A percentile compares a stretch with the other conserved stretches of the same genome.
Conservation (phyloP, 2,113 vertebrate species). For the Rana temporaria region DNA sequence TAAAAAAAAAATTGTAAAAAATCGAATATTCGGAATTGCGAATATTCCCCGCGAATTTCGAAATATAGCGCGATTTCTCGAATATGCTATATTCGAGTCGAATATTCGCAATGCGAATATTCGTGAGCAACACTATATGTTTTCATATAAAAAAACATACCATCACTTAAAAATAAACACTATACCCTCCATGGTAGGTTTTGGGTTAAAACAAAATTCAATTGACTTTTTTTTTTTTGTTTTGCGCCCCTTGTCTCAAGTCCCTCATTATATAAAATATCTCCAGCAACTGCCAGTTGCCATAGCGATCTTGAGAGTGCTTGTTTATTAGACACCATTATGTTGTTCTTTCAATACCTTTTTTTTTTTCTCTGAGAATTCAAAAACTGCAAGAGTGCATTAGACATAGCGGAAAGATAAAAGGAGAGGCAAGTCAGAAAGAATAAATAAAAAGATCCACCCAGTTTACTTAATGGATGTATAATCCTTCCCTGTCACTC, state of each 20-base stretch:
- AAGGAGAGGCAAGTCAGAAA: conserved; percentile 71
- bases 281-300: conserved; percentile 87
- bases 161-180: no score
- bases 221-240: conserved; percentile 53
- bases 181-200: neutral
- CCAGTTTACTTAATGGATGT: conserved; percentile 68
- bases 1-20: no score
- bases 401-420: conserved; percentile 72
- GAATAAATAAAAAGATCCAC: conserved; percentile 69
- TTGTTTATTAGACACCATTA: conserved; percentile 88
- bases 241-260: conserved; percentile 76
- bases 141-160: no score
- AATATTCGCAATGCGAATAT: no score
- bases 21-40: no score
- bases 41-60: no score
- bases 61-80: no score
- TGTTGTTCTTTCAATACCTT: conserved; percentile 77
- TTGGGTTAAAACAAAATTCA: conserved; percentile 32
- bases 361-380: conserved; percentile 68
- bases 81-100: no score
- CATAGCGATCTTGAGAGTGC: conserved; percentile 89
- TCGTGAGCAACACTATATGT: no score
- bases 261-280: conserved; percentile 80
- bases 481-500: conserved; percentile 74
- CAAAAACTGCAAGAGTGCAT: conserved; percentile 76